Conservation (phyloP, 2,113 vertebrate species). For the Condylura cristata region DNA sequence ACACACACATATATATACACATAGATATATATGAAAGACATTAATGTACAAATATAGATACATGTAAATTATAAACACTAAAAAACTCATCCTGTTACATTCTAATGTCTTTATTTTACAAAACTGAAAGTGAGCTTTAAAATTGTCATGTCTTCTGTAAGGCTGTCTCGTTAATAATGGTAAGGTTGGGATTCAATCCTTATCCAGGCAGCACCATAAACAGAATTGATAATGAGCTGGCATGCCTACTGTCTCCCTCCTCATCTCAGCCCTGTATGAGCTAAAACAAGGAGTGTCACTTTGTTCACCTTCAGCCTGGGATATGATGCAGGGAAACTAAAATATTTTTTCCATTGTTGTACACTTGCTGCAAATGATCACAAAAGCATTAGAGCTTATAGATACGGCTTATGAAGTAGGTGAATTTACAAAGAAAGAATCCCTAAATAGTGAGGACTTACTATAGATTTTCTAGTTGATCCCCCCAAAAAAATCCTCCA, state of each 20-base stretch:
- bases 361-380: not conserved
- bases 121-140: not conserved
- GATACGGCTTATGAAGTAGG: not conserved
- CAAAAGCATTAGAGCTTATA: not conserved
- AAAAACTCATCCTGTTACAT: not conserved
- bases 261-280: not conserved
- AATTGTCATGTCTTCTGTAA: not conserved
- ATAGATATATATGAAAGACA: not conserved
- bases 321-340: rapidly evolving
- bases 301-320: not conserved
- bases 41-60: not conserved
- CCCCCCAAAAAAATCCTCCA: not conserved
- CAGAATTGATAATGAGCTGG: not conserved
- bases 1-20: not conserved
- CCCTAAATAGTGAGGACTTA: not conserved
- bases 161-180: not conserved
- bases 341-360: not conserved
- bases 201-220: not conserved
- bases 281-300: not conserved
- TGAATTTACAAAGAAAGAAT: not conserved
- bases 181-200: not conserved
- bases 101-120: not conserved
- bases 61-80: not conserved
- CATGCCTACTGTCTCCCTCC: rapidly evolving
- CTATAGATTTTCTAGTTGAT: not conserved